Conservation (phyloP, 2,888 invertebrate species). For the Eupithecia pulchellata region DNA sequence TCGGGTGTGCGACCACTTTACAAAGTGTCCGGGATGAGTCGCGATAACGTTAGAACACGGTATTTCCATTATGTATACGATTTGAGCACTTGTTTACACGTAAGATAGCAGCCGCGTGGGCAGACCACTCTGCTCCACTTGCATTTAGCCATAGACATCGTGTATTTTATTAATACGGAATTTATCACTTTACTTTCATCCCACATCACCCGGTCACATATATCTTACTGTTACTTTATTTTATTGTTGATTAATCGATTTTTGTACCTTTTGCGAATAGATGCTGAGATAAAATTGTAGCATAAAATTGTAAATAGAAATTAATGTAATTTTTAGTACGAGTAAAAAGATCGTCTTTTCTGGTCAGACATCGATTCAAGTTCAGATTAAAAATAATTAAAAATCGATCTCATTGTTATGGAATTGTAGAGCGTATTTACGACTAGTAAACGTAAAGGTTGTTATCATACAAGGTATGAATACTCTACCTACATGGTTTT, state of each 20-base stretch:
- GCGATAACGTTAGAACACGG: slow-evolving; percentile 85
- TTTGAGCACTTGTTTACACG: slow-evolving; percentile 84
- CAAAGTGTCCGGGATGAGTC: slow-evolving; percentile 84
- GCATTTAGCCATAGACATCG: slow-evolving; percentile 59
- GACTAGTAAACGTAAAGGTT: slow-evolving; percentile 74
- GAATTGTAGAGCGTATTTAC: slow-evolving; percentile 67
- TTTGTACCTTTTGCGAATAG: slow-evolving; percentile 24
- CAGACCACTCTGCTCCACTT: slow-evolving; percentile 62
- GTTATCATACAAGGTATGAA: slow-evolving; percentile 86
- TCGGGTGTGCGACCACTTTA: slow-evolving; percentile 81
- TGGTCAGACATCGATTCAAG: slow-evolving; percentile 74
- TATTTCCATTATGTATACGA: slow-evolving; percentile 86
- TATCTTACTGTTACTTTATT: slow-evolving; percentile 9
- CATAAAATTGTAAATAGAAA: slow-evolving; percentile 29
- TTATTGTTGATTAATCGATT: slow-evolving; percentile 13
- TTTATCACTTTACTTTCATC: slow-evolving; percentile 17
- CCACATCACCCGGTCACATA: slow-evolving; percentile 21
- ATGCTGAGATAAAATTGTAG: slow-evolving; percentile 24
- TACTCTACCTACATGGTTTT: slow-evolving; percentile 56
- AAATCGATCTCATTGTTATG: slow-evolving; percentile 85
- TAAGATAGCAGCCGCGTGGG: slow-evolving; percentile 71
- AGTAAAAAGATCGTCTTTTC: slow-evolving; percentile 47
- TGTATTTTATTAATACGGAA: slow-evolving; percentile 51
- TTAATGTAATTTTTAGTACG: slow-evolving; percentile 31
- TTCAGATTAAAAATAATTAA: slow-evolving; percentile 70